Evolutionary conservation across 2,797 vertebrate genomes (phyloP), one percentile per base, ranked within the genome.

Genomic region (Chrosomus eos): DNA sequence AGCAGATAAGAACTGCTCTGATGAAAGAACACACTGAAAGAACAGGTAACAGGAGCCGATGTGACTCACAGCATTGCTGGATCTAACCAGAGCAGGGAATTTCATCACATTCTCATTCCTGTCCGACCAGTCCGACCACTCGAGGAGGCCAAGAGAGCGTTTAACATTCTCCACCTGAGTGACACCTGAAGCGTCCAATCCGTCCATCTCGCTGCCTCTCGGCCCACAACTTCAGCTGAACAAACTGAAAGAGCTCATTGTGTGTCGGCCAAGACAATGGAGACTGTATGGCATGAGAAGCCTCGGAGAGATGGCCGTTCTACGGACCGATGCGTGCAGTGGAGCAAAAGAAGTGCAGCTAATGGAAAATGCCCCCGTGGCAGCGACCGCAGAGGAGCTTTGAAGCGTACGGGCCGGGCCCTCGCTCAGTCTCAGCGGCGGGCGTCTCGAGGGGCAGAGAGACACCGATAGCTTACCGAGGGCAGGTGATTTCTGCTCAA

Each of bases 301-400:
- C 1, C n/a, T n/a, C 40, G 19, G 5, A 85, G n/a, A 51, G 72
- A 84, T 84, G 84, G 73, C 77, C 85, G 74, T 87, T 87, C 45
- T 8, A 21, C 26, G 11, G 3, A 85, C 84, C 87, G 77, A 53
- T 7, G 23, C 8, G 2, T 78, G 48, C 78, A 77, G n/a, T 13
- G 40, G 38, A 81, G 70, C 14, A 26, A 68, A 48, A 71, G n/a
- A 18, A 51, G 19, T 80, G 14, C 84, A 80, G 86, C 90, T 92
- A 85, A 89, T 90, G 89, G 90, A 93, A 93, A 94, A 92, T 90
- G 88, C 93, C 91, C 88, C 88, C 76, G 58, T 71, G 80, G 64
- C 84, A 87, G 82, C 88, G 76, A 73, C 3, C 9, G 16, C 31
- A 45, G 28, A 48, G 21, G 71, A 18, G 28, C 16, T 89, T 92